These are phyloP conservation scores for Elegia similella DNA, from an alignment of 2,888 invertebrate species.

Conservation along the genomic window DNA sequence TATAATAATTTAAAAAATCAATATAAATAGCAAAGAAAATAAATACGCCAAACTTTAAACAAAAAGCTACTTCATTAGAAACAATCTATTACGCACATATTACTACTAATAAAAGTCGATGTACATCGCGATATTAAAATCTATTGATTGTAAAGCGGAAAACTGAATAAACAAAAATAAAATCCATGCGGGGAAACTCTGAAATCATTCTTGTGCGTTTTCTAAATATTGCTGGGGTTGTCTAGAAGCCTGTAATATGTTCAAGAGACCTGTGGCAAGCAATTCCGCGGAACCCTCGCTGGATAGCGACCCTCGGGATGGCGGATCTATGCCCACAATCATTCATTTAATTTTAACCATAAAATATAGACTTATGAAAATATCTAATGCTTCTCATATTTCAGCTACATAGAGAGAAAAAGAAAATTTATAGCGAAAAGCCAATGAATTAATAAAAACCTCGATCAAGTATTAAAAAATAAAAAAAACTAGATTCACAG, in stretches of 20 bases:
- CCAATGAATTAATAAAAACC: too few relatives aligned
- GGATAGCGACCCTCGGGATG: constrained; percentile 82
- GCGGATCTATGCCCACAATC: constrained; percentile 70
- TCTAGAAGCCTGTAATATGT: constrained; percentile 24
- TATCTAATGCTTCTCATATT: too few relatives aligned
- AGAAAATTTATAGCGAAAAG: too few relatives aligned
- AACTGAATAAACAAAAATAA: constrained; percentile 27
- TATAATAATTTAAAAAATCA: constrained; percentile 1
- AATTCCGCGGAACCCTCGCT: constrained; percentile 82
- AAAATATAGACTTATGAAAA: too few relatives aligned
- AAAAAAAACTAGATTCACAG: too few relatives aligned
- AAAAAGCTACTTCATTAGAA: not conserved
- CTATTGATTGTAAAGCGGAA: constrained; percentile 1
- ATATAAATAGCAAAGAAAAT: not conserved
- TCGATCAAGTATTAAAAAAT: too few relatives aligned
- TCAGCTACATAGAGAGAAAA: too few relatives aligned
- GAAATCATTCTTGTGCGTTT: constrained; percentile 34
- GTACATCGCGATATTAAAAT: not conserved
- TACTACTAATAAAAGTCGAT: not conserved
- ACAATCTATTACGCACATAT: constrained; percentile 1
- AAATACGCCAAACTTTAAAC: not conserved
- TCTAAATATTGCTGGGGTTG: constrained; percentile 21
- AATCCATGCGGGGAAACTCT: constrained; percentile 44
- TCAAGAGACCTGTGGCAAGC: constrained; percentile 80
- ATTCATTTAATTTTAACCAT: constrained; percentile 25